Conservation (phyloP, 2,797 vertebrate species). For the Cyprinella venusta region DNA sequence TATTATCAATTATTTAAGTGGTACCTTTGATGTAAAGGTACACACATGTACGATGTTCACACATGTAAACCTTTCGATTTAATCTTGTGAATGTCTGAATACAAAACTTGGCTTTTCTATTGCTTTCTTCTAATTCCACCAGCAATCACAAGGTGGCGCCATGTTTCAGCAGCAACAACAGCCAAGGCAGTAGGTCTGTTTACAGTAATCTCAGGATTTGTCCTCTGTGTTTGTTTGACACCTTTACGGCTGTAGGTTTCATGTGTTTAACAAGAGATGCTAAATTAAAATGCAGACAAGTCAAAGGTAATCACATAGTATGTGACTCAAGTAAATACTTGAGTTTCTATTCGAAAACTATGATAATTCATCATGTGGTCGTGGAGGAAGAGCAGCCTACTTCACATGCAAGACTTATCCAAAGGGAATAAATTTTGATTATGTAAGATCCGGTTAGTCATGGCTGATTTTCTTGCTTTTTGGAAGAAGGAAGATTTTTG, state of each 20-base stretch:
- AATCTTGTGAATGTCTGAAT: background rate
- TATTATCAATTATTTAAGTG: background rate
- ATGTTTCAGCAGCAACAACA: slow-evolving; percentile 54
- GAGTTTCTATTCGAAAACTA: slow-evolving; percentile 36
- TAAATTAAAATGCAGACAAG: slow-evolving; percentile 52
- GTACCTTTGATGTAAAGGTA: background rate
- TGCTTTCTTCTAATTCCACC: slow-evolving; percentile 8
- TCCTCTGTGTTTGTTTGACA: slow-evolving; percentile 35
- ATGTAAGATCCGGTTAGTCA: background rate
- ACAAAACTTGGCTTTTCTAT: background rate
- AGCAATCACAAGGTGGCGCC: slow-evolving; percentile 68
- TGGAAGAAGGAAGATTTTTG: background rate
- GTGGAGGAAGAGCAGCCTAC: background rate
- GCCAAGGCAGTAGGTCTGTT: background rate
- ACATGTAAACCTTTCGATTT: background rate
- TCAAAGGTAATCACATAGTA: slow-evolving; percentile 26
- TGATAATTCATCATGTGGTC: slow-evolving; percentile 37
- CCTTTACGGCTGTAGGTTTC: background rate
- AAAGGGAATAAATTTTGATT: slow-evolving; percentile 7
- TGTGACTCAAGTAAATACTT: slow-evolving; percentile 11
- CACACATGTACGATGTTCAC: background rate
- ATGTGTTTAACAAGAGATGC: slow-evolving; percentile 40
- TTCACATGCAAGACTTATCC: slow-evolving; percentile 12
- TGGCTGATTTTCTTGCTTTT: background rate
- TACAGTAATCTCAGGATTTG: slow-evolving; percentile 51